These are phyloP conservation scores for Octomys mimax DNA, from an alignment of 2,797 vertebrate species.

Conservation along the genomic window DNA sequence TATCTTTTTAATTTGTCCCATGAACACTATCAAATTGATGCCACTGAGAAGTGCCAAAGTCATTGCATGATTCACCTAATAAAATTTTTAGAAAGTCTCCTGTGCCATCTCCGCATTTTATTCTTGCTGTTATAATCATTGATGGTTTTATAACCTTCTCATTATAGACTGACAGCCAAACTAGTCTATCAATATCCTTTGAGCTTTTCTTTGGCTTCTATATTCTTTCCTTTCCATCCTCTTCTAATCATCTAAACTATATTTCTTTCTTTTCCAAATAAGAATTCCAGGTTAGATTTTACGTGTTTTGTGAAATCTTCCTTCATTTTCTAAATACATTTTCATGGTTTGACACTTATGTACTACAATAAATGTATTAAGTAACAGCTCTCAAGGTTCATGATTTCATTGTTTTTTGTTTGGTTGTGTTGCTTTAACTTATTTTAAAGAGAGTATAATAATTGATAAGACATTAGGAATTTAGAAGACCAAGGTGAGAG, in stretches of 20 bases:
- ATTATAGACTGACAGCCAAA: background rate
- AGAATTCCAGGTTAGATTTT: background rate
- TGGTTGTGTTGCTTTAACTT: too few species aligned
- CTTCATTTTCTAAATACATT: background rate
- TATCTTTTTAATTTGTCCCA: conserved; percentile 7
- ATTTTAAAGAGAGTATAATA: too few species aligned
- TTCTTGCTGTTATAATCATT: background rate
- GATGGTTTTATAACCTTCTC: background rate
- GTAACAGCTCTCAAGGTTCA: background rate
- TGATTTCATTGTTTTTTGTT: background rate
- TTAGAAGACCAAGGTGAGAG: too few species aligned
- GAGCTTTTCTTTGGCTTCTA: background rate
- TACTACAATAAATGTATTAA: background rate
- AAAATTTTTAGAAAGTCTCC: background rate
- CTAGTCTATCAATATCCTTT: background rate
- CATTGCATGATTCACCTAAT: background rate
- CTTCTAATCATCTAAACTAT: background rate
- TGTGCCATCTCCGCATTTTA: background rate
- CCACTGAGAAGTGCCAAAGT: background rate
- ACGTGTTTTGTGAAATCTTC: background rate
- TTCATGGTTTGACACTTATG: background rate
- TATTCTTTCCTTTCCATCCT: background rate
- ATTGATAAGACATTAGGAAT: too few species aligned
- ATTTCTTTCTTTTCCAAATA: background rate
- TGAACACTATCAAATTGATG: background rate